Base-by-base conservation (phyloP, 2,113 vertebrate species). In the Otocyon megalotis region DNA sequence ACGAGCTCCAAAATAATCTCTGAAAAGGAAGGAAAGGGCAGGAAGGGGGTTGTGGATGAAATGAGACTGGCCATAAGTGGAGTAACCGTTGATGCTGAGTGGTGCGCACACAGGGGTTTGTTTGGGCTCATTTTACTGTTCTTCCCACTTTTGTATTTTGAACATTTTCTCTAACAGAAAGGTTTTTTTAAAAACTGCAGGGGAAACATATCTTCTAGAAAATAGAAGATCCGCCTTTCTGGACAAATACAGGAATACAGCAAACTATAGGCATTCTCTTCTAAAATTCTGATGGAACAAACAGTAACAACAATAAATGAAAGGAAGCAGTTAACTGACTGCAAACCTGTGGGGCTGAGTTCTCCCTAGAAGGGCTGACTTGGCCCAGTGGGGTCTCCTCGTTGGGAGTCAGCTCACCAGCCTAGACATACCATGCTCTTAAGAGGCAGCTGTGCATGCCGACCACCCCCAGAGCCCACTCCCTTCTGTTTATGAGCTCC, bases 91-190 rank as follows among this genome's bases (percentile, higher is more conserved):
- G 72, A 85, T 81, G n/a, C 0, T 32, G 72, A 63, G 20, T 26
- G 65, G 26, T 32, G 13, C 5, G 16, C 24, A 79, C 17, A 4
- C 16, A 37, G 76, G 20, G 50, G 24, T 77, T 83, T 62, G 54
- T 48, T 32, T 60, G 48, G n/a, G 20, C 54, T 90, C 62, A 85
- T 16, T 63, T 81, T 50, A 60, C 22, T 56, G 10, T 28, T 81
- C 35, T 92, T n/a, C 24, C 54, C 77, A 60, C 13, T 92, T 81
- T 12, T 87, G 17, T 28, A 30, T 17, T 89, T 69, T 74, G 37
- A 83, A 94, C 65, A 60, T 54, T 50, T 88, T 88, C 63, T 88
- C 37, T 48, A 80, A 65, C 56, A 56, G 88, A 82, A 89, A 60
- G 37, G 8, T 30, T 71, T 71, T 92, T 71, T 50, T 24, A 32